Conservation (phyloP, 2,113 vertebrate genomes). For the Parus major region DNA sequence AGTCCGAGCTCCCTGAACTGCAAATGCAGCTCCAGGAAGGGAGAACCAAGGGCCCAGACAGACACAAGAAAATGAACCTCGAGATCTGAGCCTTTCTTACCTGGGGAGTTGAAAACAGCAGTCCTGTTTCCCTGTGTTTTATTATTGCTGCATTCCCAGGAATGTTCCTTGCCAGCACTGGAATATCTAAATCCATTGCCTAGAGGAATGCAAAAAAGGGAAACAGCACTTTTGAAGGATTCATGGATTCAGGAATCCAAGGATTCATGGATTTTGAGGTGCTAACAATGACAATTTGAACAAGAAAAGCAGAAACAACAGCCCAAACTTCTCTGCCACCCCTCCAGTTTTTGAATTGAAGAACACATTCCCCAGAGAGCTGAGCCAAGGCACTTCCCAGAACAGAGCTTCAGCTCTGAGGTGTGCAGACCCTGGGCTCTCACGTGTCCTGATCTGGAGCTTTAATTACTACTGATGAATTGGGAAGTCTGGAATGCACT, state of each 20-base stretch:
- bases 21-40: background rate
- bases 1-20: background rate
- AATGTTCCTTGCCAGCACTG: conserved; percentile 88
- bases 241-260: background rate
- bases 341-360: background rate
- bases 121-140: conserved; percentile 81
- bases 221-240: background rate
- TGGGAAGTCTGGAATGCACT: background rate
- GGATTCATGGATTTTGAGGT: background rate
- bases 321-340: background rate
- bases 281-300: rapidly evolving
- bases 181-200: conserved; percentile 91
- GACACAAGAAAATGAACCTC: rapidly evolving
- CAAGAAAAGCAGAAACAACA: background rate
- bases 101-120: conserved; percentile 87
- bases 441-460: background rate
- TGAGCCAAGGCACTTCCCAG: background rate
- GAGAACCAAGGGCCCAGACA: background rate
- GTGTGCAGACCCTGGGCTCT: background rate
- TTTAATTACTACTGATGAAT: background rate
- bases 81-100: conserved; percentile 51
- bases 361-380: background rate
- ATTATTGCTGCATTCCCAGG: conserved; percentile 89
- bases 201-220: background rate
- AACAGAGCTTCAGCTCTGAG: background rate